phyloP scores from a whole-genome alignment of 1,140 invertebrate genomes.

The Anthonomus grandis region DNA sequence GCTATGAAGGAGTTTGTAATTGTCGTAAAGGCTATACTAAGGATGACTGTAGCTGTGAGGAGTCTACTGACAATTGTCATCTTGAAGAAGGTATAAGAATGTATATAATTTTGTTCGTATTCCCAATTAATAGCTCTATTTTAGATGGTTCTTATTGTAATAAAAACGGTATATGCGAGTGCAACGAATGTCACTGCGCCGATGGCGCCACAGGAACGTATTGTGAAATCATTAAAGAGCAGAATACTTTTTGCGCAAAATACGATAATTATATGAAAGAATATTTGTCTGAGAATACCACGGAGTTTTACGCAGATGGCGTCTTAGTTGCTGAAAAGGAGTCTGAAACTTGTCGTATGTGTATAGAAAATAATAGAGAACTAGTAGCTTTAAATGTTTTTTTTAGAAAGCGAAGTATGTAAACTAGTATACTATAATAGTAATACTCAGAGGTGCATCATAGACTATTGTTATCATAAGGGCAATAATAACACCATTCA shows the following conservation, averaged over 20 bases:
- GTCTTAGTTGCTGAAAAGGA: neutral
- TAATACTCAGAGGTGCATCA: constrained; percentile 6
- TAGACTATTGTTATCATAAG: constrained; percentile 18
- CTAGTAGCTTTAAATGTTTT: no score
- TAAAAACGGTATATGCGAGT: constrained; percentile 35
- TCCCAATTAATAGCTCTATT: neutral
- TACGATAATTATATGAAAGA: constrained; percentile 19
- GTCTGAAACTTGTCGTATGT: no score
- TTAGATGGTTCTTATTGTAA: constrained; percentile 30
- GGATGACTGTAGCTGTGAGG: constrained; percentile 36
- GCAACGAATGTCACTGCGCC: constrained; percentile 34
- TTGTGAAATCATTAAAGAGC: constrained; percentile 32
- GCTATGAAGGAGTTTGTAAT: constrained; percentile 31
- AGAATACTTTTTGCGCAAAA: constrained; percentile 25
- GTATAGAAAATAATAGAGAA: no score
- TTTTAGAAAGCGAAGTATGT: constrained; percentile 16
- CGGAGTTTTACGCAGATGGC: neutral
- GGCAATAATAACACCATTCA: constrained; percentile 7
- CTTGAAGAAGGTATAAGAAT: neutral
- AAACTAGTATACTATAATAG: constrained; percentile 1
- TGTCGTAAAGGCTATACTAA: constrained; percentile 30
- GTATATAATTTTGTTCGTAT: neutral
- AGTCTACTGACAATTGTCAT: constrained; percentile 25
- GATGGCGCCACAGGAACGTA: constrained; percentile 30
- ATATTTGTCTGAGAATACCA: neutral